A percentile compares a stretch with the other conserved stretches of the same genome.
Conservation (phyloP, 2,888 invertebrate species). For the Dioctria rufipes region DNA sequence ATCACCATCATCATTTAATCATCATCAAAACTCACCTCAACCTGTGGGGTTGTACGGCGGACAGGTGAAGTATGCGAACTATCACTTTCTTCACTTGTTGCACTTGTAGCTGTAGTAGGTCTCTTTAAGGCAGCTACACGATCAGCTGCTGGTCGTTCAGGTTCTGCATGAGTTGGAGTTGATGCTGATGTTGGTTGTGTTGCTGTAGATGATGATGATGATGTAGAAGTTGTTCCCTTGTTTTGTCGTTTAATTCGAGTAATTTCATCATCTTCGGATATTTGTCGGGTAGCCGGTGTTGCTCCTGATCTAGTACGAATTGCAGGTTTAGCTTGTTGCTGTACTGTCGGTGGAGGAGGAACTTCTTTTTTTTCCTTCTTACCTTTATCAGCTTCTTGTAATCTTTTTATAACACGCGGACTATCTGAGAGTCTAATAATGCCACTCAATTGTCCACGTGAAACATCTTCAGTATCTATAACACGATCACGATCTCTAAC, state of each 20-base stretch:
- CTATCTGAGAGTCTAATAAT: slow-evolving; percentile 90
- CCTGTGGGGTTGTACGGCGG: slow-evolving; percentile 80
- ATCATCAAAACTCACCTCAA: slow-evolving; percentile 80
- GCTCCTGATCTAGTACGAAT: slow-evolving; percentile 72
- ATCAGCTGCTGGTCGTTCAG: slow-evolving; percentile 74
- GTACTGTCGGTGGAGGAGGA: slow-evolving; percentile 74
- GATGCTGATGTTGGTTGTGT: slow-evolving; percentile 74
- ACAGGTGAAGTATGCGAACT: slow-evolving; percentile 76
- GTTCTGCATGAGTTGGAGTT: slow-evolving; percentile 67
- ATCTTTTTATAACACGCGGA: slow-evolving; percentile 89
- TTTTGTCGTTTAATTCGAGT: slow-evolving; percentile 89
- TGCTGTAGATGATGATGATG: slow-evolving; percentile 72
- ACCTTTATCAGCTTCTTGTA: slow-evolving; percentile 84
- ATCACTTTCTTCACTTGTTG: slow-evolving; percentile 75
- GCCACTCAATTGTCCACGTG: slow-evolving; percentile 88
- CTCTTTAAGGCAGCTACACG: slow-evolving; percentile 73
- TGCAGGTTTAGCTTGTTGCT: slow-evolving; percentile 74
- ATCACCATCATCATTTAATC: slow-evolving; percentile 56
- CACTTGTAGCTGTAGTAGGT: slow-evolving; percentile 67
- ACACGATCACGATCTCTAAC: slow-evolving; percentile 79
- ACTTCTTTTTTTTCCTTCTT: slow-evolving; percentile 85
- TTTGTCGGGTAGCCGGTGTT: slow-evolving; percentile 80
- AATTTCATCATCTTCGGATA: slow-evolving; percentile 93
- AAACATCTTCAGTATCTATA: slow-evolving; percentile 91
- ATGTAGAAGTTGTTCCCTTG: slow-evolving; percentile 79